A percentile compares a stretch with the other conserved stretches of the same genome.
Evolutionary conservation across 2,113 vertebrate genomes (phyloP).

Genomic region (Brienomyrus brachyistius): DNA sequence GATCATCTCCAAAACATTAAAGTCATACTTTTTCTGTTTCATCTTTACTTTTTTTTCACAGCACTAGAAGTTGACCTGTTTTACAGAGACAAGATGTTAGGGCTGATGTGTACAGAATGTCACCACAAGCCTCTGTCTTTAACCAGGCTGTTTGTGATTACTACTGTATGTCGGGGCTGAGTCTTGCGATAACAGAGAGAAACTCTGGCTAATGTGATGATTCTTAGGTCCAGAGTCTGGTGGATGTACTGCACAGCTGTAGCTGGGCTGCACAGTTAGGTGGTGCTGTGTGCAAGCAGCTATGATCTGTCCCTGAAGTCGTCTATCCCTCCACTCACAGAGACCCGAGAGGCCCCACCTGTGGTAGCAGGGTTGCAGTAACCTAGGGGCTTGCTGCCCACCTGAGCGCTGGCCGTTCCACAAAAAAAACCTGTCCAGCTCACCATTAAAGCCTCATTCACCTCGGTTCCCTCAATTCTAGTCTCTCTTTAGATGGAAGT

Average conservation of each 20-base stretch:
- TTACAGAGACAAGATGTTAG: conserved; percentile 32
- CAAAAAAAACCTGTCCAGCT: neutral
- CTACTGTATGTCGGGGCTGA: neutral
- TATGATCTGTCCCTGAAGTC: conserved; percentile 22
- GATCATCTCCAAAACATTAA: conserved; percentile 37
- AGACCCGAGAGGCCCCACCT: neutral
- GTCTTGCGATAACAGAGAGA: neutral
- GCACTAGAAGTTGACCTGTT: conserved; percentile 10
- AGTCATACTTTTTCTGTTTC: conserved; percentile 25
- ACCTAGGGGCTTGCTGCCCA: neutral
- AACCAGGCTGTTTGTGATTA: neutral
- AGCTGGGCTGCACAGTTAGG: conserved; percentile 1
- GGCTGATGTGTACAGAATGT: neutral
- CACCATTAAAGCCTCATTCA: neutral
- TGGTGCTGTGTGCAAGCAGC: conserved; percentile 18
- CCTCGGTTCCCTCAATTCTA: neutral
- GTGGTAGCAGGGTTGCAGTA: neutral
- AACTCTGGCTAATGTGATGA: conserved; percentile 8
- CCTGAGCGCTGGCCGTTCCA: neutral
- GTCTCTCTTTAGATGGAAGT: neutral
- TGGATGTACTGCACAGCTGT: neutral
- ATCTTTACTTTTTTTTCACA: neutral
- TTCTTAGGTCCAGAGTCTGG: conserved; percentile 11
- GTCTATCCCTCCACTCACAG: conserved; percentile 11
- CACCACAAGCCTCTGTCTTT: neutral